Conservation (phyloP, 2,113 vertebrate genomes). For the Motacilla alba region DNA sequence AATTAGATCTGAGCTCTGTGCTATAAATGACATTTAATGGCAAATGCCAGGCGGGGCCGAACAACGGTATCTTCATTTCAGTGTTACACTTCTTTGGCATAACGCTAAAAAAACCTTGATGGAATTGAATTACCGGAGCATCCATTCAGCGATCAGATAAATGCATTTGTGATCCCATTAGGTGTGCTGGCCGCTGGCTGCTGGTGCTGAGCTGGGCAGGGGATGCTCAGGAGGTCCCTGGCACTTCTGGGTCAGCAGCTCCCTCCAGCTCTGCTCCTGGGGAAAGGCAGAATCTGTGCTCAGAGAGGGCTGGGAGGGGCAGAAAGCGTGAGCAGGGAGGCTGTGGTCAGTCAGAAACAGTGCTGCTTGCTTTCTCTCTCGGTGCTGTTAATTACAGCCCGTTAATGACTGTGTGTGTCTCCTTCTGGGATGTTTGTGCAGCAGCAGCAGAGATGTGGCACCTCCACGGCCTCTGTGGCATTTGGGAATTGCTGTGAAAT, state of each 20-base stretch:
- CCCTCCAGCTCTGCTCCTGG: neutral
- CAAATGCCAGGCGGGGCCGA: slow-evolving; percentile 56
- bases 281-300: slow-evolving; percentile 3
- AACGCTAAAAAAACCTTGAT: slow-evolving; percentile 49
- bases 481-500: accelerated
- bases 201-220: slow-evolving; percentile 60
- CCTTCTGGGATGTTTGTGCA: neutral
- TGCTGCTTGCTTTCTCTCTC: neutral
- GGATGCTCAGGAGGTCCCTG: slow-evolving; percentile 13
- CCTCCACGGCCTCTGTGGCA: neutral
- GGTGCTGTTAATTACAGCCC: neutral
- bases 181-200: slow-evolving; percentile 60
- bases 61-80: neutral
- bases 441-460: neutral
- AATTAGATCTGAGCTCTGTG: slow-evolving; percentile 71
- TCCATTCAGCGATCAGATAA: slow-evolving; percentile 63
- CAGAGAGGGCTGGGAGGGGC: neutral
- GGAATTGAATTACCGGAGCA: slow-evolving; percentile 69
- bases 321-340: neutral
- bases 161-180: slow-evolving; percentile 53
- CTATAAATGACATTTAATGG: slow-evolving; percentile 74
- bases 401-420: neutral
- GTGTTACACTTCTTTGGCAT: slow-evolving; percentile 9
- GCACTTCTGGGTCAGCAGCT: slow-evolving; percentile 30
- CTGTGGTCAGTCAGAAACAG: neutral